Base-by-base conservation (phyloP, 1,140 invertebrate species). In the Batillaria attramentaria region DNA sequence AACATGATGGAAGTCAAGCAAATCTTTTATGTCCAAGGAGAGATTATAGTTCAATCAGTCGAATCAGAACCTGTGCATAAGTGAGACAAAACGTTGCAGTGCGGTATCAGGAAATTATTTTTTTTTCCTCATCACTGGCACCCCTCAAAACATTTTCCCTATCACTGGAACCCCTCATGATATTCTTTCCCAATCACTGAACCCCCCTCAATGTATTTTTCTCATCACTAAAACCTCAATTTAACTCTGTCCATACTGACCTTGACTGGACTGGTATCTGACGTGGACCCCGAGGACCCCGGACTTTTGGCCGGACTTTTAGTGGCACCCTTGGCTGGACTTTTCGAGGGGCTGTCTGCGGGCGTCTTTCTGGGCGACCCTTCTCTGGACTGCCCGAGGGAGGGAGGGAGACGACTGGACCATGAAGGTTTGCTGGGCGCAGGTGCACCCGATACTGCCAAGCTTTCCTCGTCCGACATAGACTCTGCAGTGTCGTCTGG, bases 391-490 rank as follows among this genome's bases (percentile, higher is more conserved):
- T 68, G 65, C 28, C 69, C 69, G 10, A 86, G 60, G 3, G 86
- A 87, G 24, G 81, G 76, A 37, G 86, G 86, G 24, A 87, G 62
- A 20, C 86, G 78, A 76, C 83, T 86, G 28, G 83, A 74, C 86
- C 86, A 87, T 0, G 85, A 87, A 39, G 80, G 80, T 16, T 80
- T 76, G 20, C 81, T 81, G 2, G 84, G 75, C 1, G 69, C 78
- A 20, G 50, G 20, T 28, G 31, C 73, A n/a, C 31, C 54, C 24
- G 54, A 75, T 33, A 62, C 62, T 31, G 73, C 39, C 50, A 69
- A 75, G 78, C 84, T n/a, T 78, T 80, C 81, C 57, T 81, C 83
- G 35, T 80, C 78, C 5, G 46, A 73, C 46, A 73, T 57, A 20
- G 28, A n/a, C 39, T 73, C 35, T 24, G n/a, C 46, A 41, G 20